phyloP scores from a whole-genome alignment of 2,113 vertebrate genomes.

The cat (Felis catus) region F.catus_Fca126_mat1.0 CM031417.1:135819501-135820000 shows the following conservation, averaged over 20 bases:
- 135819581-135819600: background rate
- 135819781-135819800: background rate
- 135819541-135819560: background rate
- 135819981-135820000: background rate
- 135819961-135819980: background rate
- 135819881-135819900: background rate
- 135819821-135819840: background rate
- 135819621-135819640: background rate
- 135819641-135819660: background rate
- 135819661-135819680: background rate
- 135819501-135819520: background rate
- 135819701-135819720: background rate
- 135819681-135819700: conserved; percentile 32
- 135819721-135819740: background rate
- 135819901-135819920: background rate
- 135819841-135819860: background rate
- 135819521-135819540: background rate
- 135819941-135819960: background rate
- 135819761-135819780: background rate
- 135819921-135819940: background rate
- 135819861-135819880: accelerated
- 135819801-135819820: background rate
- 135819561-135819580: background rate
- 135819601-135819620: background rate
- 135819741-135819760: background rate